Evolutionary conservation across 2,797 vertebrate species (phyloP), one percentile per base, ranked within the genome.

Genomic region (Epinephelus awoara): DNA sequence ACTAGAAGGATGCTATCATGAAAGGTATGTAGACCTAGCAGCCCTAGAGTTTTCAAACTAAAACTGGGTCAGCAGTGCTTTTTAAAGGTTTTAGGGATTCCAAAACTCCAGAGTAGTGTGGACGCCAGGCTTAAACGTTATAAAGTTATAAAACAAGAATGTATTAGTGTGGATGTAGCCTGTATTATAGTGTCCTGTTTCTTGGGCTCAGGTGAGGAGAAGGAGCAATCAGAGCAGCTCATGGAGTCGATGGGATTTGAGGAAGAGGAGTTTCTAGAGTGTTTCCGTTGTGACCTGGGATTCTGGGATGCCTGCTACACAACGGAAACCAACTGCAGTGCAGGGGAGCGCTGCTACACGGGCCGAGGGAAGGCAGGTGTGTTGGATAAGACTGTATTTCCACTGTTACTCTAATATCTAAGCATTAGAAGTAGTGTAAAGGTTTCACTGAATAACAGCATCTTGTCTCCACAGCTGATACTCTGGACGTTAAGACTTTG

Each of bases 291-390:
- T 78, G 94, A 95, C 67, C 79, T 95, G 66, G 94, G 94, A 70
- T 93, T 94, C 83, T 95, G 93, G 93, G 92, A 94, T 11, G 61
- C 82, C 52, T 95, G 94, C 71, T 90, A 87, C 59, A 95, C 92
- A 38, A 94, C 91, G 0, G 50, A 82, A 72, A 93, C 83, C 34
- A 91, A 84, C 69, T 94, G 94, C 83, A 91, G 85, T 67, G 23
- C 14, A 0, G 91, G 91, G 40, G 90, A 95, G 78, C 83, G 66
- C 52, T 95, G 94, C 83, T 95, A 80, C 89, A 94, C 90, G 0
- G 94, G 93, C 68, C 77, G 87, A 29, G 94, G 90, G 65, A 93
- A 72, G 57, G 91, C 94, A 87, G 94, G 94, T 95, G 77, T 51
- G 92, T 74, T 55, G 5, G 44, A 61, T 25, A n/a, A 19, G n/a